Evolutionary conservation across 2,113 vertebrate species (phyloP).

Genomic region (Dasypus novemcinctus): DNA sequence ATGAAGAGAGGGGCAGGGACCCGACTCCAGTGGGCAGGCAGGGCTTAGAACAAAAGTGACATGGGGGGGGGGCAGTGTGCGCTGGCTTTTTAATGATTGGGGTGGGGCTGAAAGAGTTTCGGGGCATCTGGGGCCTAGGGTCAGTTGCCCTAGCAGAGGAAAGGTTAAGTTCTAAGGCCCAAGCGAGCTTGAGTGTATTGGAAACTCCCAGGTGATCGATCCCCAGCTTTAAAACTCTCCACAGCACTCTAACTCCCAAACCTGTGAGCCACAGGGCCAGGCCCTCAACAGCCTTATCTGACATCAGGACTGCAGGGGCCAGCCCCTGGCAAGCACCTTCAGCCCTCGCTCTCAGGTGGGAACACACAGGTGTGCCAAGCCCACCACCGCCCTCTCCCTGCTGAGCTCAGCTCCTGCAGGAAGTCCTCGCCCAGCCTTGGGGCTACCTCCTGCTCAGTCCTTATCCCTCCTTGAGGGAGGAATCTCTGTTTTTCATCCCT

Average conservation of each 20-base stretch:
- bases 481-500: neutral
- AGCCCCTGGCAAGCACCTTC: neutral
- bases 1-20: neutral
- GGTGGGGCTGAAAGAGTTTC: neutral
- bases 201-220: neutral
- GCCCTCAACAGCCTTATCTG: neutral
- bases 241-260: neutral
- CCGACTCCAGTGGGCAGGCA: too few species aligned
- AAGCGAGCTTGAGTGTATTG: neutral
- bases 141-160: neutral
- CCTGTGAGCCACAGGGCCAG: neutral
- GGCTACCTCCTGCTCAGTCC: neutral
- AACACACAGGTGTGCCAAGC: neutral
- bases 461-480: neutral
- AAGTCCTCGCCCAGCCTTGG: neutral
- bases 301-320: too few species aligned
- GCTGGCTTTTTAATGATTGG: neutral
- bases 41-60: neutral
- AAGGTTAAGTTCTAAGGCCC: neutral
- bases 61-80: accelerated
- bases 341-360: neutral
- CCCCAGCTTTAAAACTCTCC: neutral
- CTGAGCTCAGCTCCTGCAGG: neutral
- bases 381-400: neutral
- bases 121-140: neutral